phyloP scores from a whole-genome alignment of 2,113 vertebrate species.

The Halcyon malimbica region DNA sequence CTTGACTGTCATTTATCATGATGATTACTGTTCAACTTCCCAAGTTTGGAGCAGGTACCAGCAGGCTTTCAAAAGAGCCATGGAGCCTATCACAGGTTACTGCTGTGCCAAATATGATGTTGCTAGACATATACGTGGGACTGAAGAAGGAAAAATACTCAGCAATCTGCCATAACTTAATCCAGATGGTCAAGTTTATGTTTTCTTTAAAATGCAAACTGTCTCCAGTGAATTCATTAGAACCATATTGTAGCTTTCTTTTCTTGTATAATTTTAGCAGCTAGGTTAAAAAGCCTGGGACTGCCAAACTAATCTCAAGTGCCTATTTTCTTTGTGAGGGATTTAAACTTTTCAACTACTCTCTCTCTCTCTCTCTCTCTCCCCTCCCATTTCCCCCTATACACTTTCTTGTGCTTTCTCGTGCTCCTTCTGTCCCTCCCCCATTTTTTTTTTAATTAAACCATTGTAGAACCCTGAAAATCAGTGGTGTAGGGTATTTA shows the following conservation, averaged over 20 bases:
- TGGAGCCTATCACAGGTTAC: slow-evolving; percentile 1
- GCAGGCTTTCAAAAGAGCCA: slow-evolving; percentile 14
- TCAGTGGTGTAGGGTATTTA: background rate
- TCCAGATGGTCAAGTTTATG: slow-evolving; percentile 71
- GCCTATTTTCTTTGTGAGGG: slow-evolving; percentile 37
- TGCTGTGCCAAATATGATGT: slow-evolving; percentile 21
- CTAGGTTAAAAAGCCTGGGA: slow-evolving; percentile 37
- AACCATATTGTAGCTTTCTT: slow-evolving; percentile 66
- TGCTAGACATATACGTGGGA: slow-evolving; percentile 18
- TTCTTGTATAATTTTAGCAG: slow-evolving; percentile 13
- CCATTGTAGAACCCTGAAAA: background rate
- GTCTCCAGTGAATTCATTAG: slow-evolving; percentile 64
- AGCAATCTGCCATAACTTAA: slow-evolving; percentile 54
- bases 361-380: fast-evolving
- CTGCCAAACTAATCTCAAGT: slow-evolving; percentile 45
- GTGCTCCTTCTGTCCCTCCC: too few relatives aligned
- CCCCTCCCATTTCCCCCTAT: fast-evolving
- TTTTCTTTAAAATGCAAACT: slow-evolving; percentile 68
- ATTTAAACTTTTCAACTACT: slow-evolving; percentile 29
- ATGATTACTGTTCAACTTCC: background rate
- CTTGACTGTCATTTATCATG: background rate
- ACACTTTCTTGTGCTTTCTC: background rate
- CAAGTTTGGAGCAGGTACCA: background rate
- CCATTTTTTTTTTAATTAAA: background rate
- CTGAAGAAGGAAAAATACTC: slow-evolving; percentile 56